A percentile compares a stretch with the other conserved stretches of the same genome.
These are phyloP conservation scores for Monomorium pharaonis DNA, from an alignment of 1,140 invertebrate species.

Conservation along the genomic window DNA sequence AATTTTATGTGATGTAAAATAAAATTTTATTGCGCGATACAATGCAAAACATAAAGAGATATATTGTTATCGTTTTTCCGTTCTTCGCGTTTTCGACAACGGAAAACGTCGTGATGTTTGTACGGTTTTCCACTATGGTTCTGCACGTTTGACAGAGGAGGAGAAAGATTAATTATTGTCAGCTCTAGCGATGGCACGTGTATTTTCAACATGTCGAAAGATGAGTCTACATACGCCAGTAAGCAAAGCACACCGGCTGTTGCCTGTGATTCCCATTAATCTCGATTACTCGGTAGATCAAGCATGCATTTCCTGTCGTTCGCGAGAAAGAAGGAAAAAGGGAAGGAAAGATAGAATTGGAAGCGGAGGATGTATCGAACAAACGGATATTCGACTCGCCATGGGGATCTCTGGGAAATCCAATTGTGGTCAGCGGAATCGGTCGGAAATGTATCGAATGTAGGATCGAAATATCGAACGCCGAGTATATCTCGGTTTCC, in stretches of 20 bases:
- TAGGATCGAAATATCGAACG: constrained; percentile 38
- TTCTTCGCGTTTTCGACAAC: neutral
- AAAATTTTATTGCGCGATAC: neutral
- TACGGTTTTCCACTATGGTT: neutral
- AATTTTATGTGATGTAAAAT: neutral
- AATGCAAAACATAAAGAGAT: neutral
- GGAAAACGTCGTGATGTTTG: constrained; percentile 26
- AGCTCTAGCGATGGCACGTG: neutral
- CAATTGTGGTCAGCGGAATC: constrained; percentile 44
- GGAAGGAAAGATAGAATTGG: neutral
- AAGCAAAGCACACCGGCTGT: neutral
- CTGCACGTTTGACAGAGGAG: neutral
- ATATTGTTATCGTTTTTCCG: neutral
- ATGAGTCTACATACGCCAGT: constrained; percentile 25
- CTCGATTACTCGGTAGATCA: constrained; percentile 67
- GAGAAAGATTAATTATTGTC: constrained; percentile 62
- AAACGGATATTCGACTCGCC: constrained; percentile 29
- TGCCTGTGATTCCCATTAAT: constrained; percentile 60
- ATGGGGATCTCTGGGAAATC: constrained; percentile 32
- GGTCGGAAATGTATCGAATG: constrained; percentile 12
- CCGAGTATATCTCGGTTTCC: constrained; percentile 13
- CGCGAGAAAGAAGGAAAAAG: constrained; percentile 6
- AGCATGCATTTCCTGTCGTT: constrained; percentile 31
- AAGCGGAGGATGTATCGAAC: constrained; percentile 1
- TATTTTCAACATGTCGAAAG: constrained; percentile 39